Evolutionary conservation across 2,888 invertebrate genomes (phyloP).

Genomic region (Erebia ligea): DNA sequence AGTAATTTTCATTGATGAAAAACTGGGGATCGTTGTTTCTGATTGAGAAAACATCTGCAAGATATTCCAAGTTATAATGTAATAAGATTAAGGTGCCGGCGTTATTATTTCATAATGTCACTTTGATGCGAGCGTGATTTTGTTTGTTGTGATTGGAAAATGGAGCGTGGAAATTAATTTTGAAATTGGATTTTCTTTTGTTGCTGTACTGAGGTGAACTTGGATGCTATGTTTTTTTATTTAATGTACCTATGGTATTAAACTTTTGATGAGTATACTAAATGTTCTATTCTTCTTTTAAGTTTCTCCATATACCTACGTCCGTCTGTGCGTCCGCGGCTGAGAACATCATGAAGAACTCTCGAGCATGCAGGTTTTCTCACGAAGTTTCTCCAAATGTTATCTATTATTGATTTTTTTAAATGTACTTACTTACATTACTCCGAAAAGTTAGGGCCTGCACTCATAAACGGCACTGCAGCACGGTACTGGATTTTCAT

Average conservation of each 20-base stretch:
- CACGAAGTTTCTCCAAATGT: no score
- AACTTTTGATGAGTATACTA: background rate
- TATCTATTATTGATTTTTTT: no score
- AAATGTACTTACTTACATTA: no score
- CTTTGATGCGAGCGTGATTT: slow-evolving; percentile 62
- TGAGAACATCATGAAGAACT: no score
- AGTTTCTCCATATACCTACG: no score
- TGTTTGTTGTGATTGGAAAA: slow-evolving; percentile 49
- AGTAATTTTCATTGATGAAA: slow-evolving; percentile 78
- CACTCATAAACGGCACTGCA: no score
- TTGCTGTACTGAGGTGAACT: background rate
- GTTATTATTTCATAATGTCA: slow-evolving; percentile 77
- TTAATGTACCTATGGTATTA: background rate
- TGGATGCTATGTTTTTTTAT: background rate
- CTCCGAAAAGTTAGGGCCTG: no score
- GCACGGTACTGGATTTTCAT: no score
- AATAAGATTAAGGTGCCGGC: slow-evolving; percentile 75
- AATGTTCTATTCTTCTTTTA: background rate
- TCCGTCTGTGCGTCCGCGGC: no score
- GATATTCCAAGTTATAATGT: slow-evolving; percentile 75
- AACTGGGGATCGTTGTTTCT: slow-evolving; percentile 68
- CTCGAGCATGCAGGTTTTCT: no score
- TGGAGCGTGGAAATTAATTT: slow-evolving; percentile 47
- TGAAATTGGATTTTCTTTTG: background rate
- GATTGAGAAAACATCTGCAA: slow-evolving; percentile 79